Conservation (phyloP, 2,797 vertebrate species). For the Setipinna tenuifilis region DNA sequence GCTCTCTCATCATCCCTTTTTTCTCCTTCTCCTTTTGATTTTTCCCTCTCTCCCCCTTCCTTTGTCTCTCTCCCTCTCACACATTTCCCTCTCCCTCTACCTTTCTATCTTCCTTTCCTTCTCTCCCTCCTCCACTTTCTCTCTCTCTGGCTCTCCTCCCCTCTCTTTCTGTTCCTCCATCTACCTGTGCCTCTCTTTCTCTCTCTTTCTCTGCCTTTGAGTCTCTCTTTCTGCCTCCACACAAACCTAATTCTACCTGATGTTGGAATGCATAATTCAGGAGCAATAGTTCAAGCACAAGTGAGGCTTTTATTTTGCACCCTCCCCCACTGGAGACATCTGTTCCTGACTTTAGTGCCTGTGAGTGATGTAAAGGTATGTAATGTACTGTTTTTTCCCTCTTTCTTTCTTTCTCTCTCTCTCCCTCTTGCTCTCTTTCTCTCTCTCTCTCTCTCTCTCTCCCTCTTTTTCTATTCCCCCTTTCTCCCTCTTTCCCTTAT, state of each 20-base stretch:
- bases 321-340: constrained; percentile 6
- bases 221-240: not conserved
- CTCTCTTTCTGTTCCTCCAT: too few species aligned
- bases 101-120: not conserved
- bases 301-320: constrained; percentile 12
- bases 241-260: constrained; percentile 5
- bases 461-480: not conserved
- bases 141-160: too few species aligned
- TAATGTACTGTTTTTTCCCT: not conserved
- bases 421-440: constrained; percentile 9
- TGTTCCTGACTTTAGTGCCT: constrained; percentile 14
- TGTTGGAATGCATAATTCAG: constrained; percentile 13
- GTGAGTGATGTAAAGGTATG: constrained; percentile 19
- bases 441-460: constrained; percentile 7
- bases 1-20: not conserved
- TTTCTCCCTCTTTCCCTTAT: not conserved
- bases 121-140: not conserved
- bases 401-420: constrained; percentile 43
- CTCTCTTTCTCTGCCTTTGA: not conserved
- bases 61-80: not conserved
- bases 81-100: not conserved
- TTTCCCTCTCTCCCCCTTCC: not conserved
- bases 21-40: constrained; percentile 48
- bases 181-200: not conserved
- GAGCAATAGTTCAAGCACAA: constrained; percentile 22